These are phyloP conservation scores for Vollenhovia emeryi DNA, from an alignment of 1,140 invertebrate species.

Conservation along the genomic window DNA sequence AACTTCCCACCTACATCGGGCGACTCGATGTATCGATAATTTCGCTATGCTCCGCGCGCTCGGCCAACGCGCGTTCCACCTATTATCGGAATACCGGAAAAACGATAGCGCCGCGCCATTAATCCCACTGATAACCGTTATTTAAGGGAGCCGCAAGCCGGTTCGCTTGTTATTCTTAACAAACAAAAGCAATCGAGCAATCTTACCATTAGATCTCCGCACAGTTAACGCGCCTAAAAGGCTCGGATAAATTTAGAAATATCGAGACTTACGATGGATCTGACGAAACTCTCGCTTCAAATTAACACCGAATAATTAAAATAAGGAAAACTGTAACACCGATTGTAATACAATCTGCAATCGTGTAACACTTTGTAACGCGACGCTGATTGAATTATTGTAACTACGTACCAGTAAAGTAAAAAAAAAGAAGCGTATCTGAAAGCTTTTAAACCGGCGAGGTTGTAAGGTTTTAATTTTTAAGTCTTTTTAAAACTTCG, in stretches of 20 bases:
- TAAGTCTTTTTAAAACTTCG: background rate
- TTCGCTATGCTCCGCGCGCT: conserved; percentile 47
- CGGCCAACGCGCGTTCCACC: conserved; percentile 43
- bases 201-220: background rate
- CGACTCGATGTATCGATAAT: conserved; percentile 70
- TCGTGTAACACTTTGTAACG: background rate
- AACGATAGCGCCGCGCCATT: conserved; percentile 71
- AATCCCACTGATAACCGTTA: conserved; percentile 71
- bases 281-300: background rate
- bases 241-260: background rate
- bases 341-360: background rate
- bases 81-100: conserved; percentile 69
- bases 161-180: conserved; percentile 61
- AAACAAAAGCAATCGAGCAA: conserved; percentile 57
- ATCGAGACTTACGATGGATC: background rate
- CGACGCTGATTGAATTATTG: background rate
- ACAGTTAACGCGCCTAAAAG: conserved; percentile 19
- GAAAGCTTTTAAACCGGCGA: background rate
- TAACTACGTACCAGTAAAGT: background rate
- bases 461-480: too few species aligned
- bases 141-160: conserved; percentile 61
- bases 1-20: conserved; percentile 51
- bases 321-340: background rate
- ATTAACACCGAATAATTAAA: background rate
- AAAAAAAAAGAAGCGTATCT: background rate